These are phyloP conservation scores for pig (Sus scrofa) DNA, from an alignment of 2,113 vertebrate species.

Conservation along the genomic window DNA sequence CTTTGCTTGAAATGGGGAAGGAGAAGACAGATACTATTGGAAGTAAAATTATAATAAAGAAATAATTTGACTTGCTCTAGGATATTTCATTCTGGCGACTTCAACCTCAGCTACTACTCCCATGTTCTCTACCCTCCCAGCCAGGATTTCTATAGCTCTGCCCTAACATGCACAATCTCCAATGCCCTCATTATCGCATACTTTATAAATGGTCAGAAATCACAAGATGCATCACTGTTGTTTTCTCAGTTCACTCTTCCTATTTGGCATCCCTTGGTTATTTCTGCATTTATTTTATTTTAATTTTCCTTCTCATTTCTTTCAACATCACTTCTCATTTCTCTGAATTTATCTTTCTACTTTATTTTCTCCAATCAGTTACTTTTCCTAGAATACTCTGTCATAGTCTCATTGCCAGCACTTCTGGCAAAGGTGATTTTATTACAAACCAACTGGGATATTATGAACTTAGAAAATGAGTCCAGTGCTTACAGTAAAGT, in stretches of 20 bases:
- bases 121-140: not conserved
- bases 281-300: not conserved
- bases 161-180: not conserved
- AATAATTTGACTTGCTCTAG: not conserved
- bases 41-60: not conserved
- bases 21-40: not conserved
- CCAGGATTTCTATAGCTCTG: not conserved
- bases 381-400: not conserved
- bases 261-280: not conserved
- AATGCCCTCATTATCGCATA: not conserved
- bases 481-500: not conserved
- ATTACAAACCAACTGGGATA: not conserved
- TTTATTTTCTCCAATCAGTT: not conserved
- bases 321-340: not conserved
- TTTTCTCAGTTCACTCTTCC: not conserved
- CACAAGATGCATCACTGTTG: not conserved
- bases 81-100: not conserved
- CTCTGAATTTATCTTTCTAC: not conserved
- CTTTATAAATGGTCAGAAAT: not conserved
- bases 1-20: not conserved
- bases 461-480: not conserved
- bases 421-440: not conserved
- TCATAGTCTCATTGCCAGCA: not conserved
- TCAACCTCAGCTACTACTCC: not conserved
- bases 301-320: slow-evolving; percentile 32